Percentiles rank a stretch among this genome's conserved stretches.
These are phyloP conservation scores for Cybosia mesomella DNA, from an alignment of 2,888 invertebrate species.

Conservation along the genomic window DNA sequence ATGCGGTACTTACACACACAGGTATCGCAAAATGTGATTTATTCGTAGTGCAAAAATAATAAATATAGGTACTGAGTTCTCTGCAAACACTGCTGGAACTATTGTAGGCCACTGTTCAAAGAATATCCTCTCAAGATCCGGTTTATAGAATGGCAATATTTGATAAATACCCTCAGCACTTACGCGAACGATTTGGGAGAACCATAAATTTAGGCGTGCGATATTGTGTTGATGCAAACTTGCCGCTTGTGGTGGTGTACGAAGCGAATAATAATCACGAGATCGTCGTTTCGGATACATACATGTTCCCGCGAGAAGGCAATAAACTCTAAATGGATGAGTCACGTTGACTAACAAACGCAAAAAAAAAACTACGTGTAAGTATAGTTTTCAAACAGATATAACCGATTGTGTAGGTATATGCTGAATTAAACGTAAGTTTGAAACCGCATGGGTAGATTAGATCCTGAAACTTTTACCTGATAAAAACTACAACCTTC, in stretches of 20 bases:
- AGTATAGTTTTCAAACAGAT: not conserved
- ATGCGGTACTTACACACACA: too few relatives aligned
- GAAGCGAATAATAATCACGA: conserved; percentile 14
- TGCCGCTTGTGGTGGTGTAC: not conserved
- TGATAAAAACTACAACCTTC: not conserved
- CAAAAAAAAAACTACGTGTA: conserved; percentile 13
- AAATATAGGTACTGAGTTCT: not conserved
- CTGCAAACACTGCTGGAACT: not conserved
- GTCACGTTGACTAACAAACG: conserved; percentile 38
- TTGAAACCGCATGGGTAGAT: not conserved
- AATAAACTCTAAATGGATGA: conserved; percentile 44
- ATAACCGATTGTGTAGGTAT: not conserved
- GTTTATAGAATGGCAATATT: conserved; percentile 45
- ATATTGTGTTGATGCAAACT: conserved; percentile 22
- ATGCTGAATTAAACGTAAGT: not conserved
- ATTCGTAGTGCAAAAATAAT: not conserved
- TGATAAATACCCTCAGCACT: conserved; percentile 27
- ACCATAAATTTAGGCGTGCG: conserved; percentile 15
- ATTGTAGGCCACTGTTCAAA: conserved; percentile 45
- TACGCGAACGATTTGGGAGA: conserved; percentile 25
- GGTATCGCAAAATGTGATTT: too few relatives aligned
- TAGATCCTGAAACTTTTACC: not conserved
- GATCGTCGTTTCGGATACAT: conserved; percentile 20
- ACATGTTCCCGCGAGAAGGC: conserved; percentile 32
- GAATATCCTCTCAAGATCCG: conserved; percentile 41